Conservation (phyloP, 2,888 invertebrate species). For the Scaptomyza parva region DNA sequence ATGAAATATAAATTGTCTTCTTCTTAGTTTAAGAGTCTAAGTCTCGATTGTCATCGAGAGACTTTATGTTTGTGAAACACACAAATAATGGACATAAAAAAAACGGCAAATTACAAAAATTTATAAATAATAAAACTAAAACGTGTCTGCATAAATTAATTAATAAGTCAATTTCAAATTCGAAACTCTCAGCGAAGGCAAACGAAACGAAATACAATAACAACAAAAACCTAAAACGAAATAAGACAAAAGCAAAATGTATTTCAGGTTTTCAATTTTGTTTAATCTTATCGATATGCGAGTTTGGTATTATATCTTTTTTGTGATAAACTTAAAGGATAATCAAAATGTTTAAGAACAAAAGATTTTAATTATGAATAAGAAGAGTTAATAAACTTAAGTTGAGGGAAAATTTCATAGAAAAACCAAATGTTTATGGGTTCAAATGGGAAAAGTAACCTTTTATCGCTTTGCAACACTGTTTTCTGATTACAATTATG, state of each 20-base stretch:
- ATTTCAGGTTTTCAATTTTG: constrained; percentile 34
- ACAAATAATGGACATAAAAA: constrained; percentile 60
- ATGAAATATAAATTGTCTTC: constrained; percentile 61
- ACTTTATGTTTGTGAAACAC: constrained; percentile 51
- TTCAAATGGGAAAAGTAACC: too few relatives aligned
- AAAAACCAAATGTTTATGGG: too few relatives aligned
- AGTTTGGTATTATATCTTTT: constrained; percentile 13
- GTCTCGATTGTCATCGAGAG: background rate
- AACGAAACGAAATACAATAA: constrained; percentile 11
- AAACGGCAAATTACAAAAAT: constrained; percentile 75
- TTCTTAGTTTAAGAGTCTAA: too few relatives aligned
- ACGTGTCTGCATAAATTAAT: constrained; percentile 84
- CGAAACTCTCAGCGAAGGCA: constrained; percentile 33
- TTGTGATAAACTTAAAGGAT: constrained; percentile 47
- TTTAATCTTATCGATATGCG: constrained; percentile 20
- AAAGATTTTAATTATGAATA: background rate
- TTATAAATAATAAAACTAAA: constrained; percentile 83
- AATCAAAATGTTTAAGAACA: constrained; percentile 17
- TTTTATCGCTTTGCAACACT: too few relatives aligned
- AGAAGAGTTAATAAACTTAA: background rate
- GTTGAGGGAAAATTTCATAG: too few relatives aligned
- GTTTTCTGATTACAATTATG: too few relatives aligned
- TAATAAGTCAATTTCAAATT: constrained; percentile 77
- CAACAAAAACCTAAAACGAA: constrained; percentile 6
- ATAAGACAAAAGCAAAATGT: constrained; percentile 34